Evolutionary conservation across 2,113 vertebrate species (phyloP).

Genomic region (Sisor rabdophorus): DNA sequence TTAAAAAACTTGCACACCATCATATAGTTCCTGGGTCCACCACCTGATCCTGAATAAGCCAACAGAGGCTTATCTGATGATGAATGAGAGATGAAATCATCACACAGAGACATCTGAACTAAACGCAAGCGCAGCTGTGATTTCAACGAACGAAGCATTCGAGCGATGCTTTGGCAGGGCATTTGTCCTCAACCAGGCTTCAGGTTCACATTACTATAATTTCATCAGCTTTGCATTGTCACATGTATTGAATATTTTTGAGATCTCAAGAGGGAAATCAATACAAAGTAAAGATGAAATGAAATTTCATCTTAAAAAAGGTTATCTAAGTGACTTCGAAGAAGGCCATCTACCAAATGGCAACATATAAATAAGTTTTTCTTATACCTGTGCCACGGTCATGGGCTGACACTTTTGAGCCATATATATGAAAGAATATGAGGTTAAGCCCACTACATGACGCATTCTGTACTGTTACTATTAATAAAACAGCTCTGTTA

Average conservation of each 20-base stretch:
- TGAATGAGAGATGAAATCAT: conserved; percentile 22
- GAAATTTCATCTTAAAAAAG: too few relatives aligned
- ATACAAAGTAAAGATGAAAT: neutral
- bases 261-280: neutral
- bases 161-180: neutral
- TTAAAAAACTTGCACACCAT: conserved; percentile 3
- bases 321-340: too few relatives aligned
- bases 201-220: neutral
- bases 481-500: neutral
- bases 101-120: conserved; percentile 17
- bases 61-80: conserved; percentile 27
- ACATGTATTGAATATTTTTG: neutral
- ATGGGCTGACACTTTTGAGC: too few relatives aligned
- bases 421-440: too few relatives aligned
- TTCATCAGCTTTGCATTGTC: neutral
- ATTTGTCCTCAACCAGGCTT: neutral
- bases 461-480: neutral
- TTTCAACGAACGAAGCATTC: conserved; percentile 37
- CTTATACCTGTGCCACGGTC: too few relatives aligned
- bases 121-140: conserved; percentile 18
- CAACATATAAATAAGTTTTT: too few relatives aligned
- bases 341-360: too few relatives aligned
- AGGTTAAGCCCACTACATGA: too few relatives aligned
- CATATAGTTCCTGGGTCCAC: neutral
- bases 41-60: neutral